phyloP scores from a whole-genome alignment of 2,113 vertebrate species.

The Colius striatus region DNA sequence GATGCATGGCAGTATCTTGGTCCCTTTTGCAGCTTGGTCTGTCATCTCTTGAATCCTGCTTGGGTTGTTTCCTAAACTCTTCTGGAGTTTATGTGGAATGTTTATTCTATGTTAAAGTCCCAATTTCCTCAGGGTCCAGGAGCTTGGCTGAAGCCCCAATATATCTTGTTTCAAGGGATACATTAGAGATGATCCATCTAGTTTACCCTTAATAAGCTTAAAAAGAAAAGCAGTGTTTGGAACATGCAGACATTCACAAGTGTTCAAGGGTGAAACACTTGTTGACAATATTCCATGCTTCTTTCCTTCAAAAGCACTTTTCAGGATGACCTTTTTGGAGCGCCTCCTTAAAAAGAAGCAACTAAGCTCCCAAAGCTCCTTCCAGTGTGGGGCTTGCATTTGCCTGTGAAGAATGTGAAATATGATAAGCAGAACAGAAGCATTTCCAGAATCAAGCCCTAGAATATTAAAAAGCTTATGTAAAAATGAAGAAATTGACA shows the following conservation, averaged over 20 bases:
- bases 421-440: neutral
- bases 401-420: neutral
- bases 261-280: neutral
- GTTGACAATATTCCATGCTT: neutral
- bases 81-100: neutral
- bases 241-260: neutral
- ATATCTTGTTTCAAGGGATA: constrained; percentile 11
- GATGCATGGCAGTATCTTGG: neutral
- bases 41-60: neutral
- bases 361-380: neutral
- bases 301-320: neutral
- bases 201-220: neutral
- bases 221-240: neutral
- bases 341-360: neutral
- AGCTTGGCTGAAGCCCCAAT: neutral
- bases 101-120: neutral
- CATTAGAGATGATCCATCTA: neutral
- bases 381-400: neutral
- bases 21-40: neutral
- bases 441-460: neutral
- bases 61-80: neutral
- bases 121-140: neutral
- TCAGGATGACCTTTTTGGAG: neutral
- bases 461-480: neutral
- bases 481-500: neutral